These are phyloP conservation scores for Drosophila mettleri DNA, from an alignment of 2,888 invertebrate genomes.

Conservation along the genomic window DNA sequence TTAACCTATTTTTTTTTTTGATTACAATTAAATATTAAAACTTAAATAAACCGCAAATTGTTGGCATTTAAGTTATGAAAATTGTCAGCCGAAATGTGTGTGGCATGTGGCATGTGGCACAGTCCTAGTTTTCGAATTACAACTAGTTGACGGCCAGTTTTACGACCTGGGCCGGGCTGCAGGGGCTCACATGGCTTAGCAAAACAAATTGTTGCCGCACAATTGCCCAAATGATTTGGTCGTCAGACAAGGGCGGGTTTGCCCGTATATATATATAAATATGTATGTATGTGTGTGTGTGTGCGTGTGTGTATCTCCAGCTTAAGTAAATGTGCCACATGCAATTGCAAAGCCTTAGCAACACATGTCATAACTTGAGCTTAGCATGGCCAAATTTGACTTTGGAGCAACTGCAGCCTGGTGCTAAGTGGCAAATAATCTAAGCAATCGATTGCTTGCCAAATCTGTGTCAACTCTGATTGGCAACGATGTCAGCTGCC, in stretches of 20 bases:
- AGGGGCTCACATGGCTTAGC: too few species aligned
- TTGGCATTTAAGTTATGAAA: background rate
- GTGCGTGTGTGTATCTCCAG: background rate
- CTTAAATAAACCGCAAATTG: background rate
- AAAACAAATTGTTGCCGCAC: slow-evolving; percentile 98
- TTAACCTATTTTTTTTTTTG: background rate
- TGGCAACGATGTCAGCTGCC: too few species aligned
- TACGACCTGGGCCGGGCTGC: slow-evolving; percentile 31
- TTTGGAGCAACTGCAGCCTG: background rate
- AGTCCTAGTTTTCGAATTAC: slow-evolving; percentile 20
- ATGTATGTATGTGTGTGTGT: background rate
- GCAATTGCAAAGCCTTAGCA: slow-evolving; percentile 2
- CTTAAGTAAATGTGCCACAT: background rate
- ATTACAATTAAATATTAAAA: background rate
- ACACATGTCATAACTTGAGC: slow-evolving; percentile 13
- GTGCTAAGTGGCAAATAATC: background rate
- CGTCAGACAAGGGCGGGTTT: background rate
- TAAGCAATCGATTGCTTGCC: slow-evolving; percentile 86
- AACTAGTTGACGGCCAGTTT: slow-evolving; percentile 23
- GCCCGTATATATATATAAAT: background rate
- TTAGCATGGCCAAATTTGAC: slow-evolving; percentile 33
- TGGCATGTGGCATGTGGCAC: background rate
- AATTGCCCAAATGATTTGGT: slow-evolving; percentile 94
- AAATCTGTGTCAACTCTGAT: background rate
- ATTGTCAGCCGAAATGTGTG: too few species aligned